phyloP scores from a whole-genome alignment of 2,797 vertebrate species.

The Hippopotamyrus pictus region DNA sequence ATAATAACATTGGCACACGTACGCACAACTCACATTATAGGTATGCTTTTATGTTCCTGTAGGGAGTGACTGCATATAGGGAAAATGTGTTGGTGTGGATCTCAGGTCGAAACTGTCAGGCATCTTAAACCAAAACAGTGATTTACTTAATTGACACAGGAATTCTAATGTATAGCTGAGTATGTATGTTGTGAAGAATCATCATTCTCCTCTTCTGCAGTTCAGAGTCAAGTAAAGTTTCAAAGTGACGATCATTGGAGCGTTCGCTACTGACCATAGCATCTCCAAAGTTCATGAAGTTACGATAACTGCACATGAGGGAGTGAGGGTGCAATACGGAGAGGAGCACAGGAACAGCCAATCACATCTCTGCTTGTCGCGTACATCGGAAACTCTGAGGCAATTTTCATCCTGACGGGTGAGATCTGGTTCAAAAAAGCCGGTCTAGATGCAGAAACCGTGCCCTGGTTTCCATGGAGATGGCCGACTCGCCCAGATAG shows the following conservation, averaged over 20 bases:
- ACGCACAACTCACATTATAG: neutral
- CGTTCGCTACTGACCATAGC: neutral
- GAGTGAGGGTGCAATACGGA: neutral
- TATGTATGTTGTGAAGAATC: neutral
- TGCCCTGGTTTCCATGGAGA: neutral
- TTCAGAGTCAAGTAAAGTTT: neutral
- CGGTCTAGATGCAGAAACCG: neutral
- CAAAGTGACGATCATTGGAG: neutral
- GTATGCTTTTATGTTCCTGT: neutral
- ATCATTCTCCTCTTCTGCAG: neutral
- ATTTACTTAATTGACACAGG: neutral
- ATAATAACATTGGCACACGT: neutral
- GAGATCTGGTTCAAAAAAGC: neutral
- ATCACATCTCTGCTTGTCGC: neutral
- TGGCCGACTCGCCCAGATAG: neutral
- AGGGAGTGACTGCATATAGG: neutral
- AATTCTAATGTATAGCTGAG: neutral
- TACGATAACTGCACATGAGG: neutral
- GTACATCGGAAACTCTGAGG: neutral
- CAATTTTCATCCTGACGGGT: too few relatives aligned
- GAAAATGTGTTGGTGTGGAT: neutral
- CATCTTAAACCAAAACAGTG: neutral
- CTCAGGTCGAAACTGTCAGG: neutral
- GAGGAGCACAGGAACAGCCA: neutral
- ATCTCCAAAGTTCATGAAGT: neutral